Evolutionary conservation across 2,888 invertebrate species (phyloP).

Genomic region (Trilocha varians): DNA sequence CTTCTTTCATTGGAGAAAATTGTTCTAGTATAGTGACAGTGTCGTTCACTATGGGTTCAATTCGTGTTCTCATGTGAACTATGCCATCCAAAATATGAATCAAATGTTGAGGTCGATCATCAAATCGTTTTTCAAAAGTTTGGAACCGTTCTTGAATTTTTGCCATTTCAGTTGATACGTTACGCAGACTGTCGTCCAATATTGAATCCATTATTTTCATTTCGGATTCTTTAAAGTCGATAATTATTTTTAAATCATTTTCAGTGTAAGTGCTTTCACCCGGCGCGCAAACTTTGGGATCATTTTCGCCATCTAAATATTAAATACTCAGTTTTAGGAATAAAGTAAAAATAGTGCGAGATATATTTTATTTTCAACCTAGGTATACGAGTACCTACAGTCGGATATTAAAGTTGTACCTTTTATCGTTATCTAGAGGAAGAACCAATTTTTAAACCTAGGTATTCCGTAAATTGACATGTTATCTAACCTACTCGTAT

Average conservation of each 20-base stretch:
- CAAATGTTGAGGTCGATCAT: constrained; percentile 28
- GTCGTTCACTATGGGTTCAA: constrained; percentile 17
- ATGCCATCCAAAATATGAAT: constrained; percentile 28
- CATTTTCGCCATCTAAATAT: neutral
- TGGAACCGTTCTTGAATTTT: constrained; percentile 15
- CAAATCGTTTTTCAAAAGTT: constrained; percentile 15
- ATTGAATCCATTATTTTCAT: constrained; percentile 15
- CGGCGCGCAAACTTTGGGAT: constrained; percentile 1
- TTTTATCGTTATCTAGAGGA: too few relatives aligned
- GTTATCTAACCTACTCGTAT: too few relatives aligned
- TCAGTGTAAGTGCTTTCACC: constrained; percentile 17
- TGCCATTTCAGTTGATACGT: constrained; percentile 12
- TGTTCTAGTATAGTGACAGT: constrained; percentile 12
- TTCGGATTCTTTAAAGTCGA: constrained; percentile 16
- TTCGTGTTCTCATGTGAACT: constrained; percentile 9
- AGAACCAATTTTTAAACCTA: too few relatives aligned
- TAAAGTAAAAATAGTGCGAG: neutral
- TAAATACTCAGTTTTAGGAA: neutral
- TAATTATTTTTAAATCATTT: constrained; percentile 24
- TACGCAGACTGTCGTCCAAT: constrained; percentile 13
- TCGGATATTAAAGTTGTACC: too few relatives aligned
- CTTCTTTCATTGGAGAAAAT: constrained; percentile 10
- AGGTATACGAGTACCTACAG: too few relatives aligned
- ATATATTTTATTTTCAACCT: too few relatives aligned
- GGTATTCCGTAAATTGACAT: too few relatives aligned